Evolutionary conservation across 64 coral and sea anemone species (phyloP).

Genomic region (Dendrophyllia cribrosa): DNA sequence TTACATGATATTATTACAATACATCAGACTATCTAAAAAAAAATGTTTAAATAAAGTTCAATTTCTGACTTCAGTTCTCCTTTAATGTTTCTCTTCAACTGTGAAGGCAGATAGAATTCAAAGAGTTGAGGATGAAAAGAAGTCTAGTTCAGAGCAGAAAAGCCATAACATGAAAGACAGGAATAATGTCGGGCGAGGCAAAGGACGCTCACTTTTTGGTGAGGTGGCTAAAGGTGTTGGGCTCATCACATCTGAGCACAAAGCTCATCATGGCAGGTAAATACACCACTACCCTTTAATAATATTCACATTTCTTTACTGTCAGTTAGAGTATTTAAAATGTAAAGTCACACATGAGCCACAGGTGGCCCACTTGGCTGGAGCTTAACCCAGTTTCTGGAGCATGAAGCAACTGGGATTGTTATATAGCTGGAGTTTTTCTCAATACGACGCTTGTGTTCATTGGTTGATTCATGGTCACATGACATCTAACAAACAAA

Average conservation of each 20-base stretch:
- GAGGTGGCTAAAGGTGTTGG: conserved; percentile 58
- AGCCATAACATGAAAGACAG: conserved; percentile 48
- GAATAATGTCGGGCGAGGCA: conserved; percentile 47
- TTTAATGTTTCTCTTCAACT: neutral
- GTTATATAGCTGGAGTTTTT: no score
- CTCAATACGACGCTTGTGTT: no score
- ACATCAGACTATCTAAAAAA: no score
- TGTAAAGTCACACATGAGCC: no score
- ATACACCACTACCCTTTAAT: neutral
- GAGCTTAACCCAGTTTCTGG: no score
- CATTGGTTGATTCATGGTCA: no score
- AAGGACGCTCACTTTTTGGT: conserved; percentile 16
- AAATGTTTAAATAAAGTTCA: neutral
- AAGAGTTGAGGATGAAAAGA: conserved; percentile 63
- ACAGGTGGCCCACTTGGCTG: no score
- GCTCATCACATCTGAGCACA: conserved; percentile 30
- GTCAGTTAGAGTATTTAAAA: no score
- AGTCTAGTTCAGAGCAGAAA: conserved; percentile 18
- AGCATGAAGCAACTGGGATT: no score
- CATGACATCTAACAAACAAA: no score
- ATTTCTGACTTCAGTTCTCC: neutral
- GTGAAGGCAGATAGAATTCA: conserved; percentile 75
- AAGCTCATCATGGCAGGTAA: conserved; percentile 70
- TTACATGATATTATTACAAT: no score
- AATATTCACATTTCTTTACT: no score